Evolutionary conservation across 1,140 invertebrate genomes (phyloP).

Genomic region (Brachionus paranguensis): DNA sequence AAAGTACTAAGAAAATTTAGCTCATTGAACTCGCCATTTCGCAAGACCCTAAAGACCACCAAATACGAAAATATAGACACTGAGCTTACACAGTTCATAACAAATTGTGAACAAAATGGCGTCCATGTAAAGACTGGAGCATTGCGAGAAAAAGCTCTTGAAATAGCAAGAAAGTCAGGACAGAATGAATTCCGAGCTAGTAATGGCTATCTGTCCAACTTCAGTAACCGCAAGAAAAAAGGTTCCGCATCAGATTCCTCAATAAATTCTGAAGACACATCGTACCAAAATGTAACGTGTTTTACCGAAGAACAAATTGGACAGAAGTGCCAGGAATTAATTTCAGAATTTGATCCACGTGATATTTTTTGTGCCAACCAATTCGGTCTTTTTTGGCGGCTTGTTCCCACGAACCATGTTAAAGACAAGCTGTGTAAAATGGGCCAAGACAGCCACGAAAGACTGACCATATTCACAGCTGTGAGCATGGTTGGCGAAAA

Average conservation of each 20-base stretch:
- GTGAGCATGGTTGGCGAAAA: conserved; percentile 8
- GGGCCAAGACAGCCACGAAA: neutral
- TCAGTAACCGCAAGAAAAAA: neutral
- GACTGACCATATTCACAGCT: neutral
- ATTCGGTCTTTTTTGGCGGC: neutral
- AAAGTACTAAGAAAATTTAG: neutral
- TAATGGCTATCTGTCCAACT: neutral
- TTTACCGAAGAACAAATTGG: neutral
- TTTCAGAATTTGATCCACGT: neutral
- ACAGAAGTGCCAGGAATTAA: neutral
- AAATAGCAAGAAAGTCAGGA: neutral
- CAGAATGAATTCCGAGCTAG: conserved; percentile 4
- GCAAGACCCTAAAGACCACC: neutral
- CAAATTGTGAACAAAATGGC: conserved; percentile 22
- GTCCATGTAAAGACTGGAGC: neutral
- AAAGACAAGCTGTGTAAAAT: neutral
- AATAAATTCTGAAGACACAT: neutral
- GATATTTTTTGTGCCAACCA: neutral
- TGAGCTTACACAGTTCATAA: neutral
- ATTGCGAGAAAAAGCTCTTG: neutral
- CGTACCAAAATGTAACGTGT: neutral
- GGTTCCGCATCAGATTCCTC: neutral
- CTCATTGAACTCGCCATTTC: neutral
- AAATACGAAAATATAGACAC: conserved; percentile 16
- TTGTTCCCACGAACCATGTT: neutral